A percentile compares a stretch with the other conserved stretches of the same genome.
These are phyloP conservation scores for Bubo bubo DNA, from an alignment of 2,113 vertebrate genomes.

Conservation along the genomic window DNA sequence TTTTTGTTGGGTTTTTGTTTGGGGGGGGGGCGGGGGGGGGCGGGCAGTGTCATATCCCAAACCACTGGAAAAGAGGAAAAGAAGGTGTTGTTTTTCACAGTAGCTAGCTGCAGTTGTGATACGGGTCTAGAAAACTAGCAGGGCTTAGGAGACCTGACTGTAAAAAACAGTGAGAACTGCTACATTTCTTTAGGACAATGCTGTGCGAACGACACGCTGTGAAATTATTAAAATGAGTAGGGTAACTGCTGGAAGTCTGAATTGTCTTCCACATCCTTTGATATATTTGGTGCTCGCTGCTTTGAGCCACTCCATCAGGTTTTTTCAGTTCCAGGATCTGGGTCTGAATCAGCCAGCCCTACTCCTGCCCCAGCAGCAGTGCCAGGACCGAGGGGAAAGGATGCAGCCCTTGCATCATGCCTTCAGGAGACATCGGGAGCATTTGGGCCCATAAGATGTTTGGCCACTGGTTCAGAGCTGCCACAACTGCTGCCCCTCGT, in stretches of 20 bases:
- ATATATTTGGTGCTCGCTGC: not conserved
- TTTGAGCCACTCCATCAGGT: not conserved
- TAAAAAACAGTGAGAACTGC: not conserved
- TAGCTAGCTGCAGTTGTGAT: conserved; percentile 47
- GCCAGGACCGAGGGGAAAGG: not conserved
- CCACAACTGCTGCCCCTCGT: accelerated
- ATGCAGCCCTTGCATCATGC: accelerated
- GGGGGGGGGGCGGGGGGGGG: no score
- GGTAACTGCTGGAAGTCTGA: not conserved
- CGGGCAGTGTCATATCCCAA: conserved; percentile 23
- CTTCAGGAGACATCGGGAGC: not conserved
- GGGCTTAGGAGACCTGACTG: not conserved
- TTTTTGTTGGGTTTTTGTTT: not conserved
- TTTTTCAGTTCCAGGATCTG: not conserved
- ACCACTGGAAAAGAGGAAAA: conserved; percentile 60
- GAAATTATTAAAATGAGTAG: not conserved
- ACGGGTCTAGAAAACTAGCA: not conserved
- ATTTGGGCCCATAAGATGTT: not conserved
- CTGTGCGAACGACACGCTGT: accelerated
- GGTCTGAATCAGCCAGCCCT: not conserved
- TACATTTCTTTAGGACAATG: not conserved
- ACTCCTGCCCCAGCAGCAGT: accelerated
- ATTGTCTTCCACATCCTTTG: not conserved
- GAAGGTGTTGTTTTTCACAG: conserved; percentile 65
- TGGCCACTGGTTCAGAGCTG: not conserved